A percentile compares a stretch with the other conserved stretches of the same genome.
phyloP scores from a whole-genome alignment of 2,113 vertebrate species.

The Galemys pyrenaicus region DNA sequence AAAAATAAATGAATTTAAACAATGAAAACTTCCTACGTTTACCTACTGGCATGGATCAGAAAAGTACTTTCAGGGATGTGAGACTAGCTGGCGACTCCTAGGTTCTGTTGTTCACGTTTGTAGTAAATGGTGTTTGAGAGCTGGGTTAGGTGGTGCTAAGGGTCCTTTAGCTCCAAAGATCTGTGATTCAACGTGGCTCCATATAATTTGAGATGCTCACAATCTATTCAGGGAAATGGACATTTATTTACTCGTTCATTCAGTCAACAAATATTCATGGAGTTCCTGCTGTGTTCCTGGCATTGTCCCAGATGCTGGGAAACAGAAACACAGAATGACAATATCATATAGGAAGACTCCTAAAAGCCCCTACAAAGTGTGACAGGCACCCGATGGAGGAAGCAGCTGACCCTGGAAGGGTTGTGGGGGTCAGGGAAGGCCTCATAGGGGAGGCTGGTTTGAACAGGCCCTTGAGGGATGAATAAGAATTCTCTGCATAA shows the following conservation, averaged over 20 bases:
- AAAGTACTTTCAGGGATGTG: background rate
- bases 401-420: background rate
- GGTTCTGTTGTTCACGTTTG: background rate
- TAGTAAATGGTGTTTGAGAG: background rate
- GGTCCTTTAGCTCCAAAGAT: background rate
- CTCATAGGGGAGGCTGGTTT: background rate
- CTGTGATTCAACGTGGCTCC: background rate
- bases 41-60: background rate
- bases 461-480: background rate
- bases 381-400: background rate
- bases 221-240: background rate
- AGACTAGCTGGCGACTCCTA: background rate
- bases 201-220: background rate
- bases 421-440: background rate
- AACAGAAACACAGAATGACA: background rate
- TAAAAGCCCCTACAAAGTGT: background rate
- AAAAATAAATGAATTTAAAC: background rate
- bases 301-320: background rate
- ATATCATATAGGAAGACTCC: too few species aligned
- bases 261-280: background rate
- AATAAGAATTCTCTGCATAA: background rate
- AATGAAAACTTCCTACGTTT: background rate
- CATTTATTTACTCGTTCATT: background rate
- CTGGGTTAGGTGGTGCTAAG: too few species aligned
- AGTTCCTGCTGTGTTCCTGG: background rate